A percentile compares a stretch with the other conserved stretches of the same genome.
These are phyloP conservation scores for Erpornis zantholeuca DNA, from an alignment of 2,113 vertebrate genomes.

Conservation along the genomic window DNA sequence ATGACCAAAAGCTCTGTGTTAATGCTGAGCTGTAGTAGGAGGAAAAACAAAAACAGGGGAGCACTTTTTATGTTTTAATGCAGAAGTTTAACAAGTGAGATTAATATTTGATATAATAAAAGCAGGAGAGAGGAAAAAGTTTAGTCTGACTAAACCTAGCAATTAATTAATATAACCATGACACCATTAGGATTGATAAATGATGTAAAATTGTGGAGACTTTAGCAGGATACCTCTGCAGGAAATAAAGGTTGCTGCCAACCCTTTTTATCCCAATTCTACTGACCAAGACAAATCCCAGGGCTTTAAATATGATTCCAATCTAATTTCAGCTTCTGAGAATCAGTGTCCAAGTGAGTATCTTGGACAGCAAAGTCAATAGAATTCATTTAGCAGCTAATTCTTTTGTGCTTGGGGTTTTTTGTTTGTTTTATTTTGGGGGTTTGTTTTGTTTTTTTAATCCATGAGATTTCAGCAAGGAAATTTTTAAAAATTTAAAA, in stretches of 20 bases:
- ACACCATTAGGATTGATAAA: background rate
- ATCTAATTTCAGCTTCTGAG: background rate
- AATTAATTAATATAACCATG: background rate
- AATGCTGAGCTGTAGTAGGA: background rate
- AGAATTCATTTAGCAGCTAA: background rate
- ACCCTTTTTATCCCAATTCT: background rate
- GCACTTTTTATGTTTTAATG: background rate
- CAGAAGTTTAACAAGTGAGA: background rate
- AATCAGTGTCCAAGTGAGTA: background rate
- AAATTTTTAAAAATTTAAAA: too few relatives aligned
- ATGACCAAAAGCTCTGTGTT: background rate
- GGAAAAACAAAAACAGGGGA: background rate
- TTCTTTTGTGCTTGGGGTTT: background rate
- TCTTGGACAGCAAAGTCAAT: background rate
- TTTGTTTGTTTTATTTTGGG: background rate
- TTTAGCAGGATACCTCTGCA: background rate
- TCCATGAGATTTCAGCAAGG: background rate
- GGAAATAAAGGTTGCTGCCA: background rate
- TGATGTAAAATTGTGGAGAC: background rate
- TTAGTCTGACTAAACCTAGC: background rate
- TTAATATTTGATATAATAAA: background rate
- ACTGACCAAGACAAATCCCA: background rate
- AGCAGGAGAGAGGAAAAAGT: background rate
- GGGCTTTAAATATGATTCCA: background rate
- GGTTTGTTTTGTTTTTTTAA: background rate